Base-by-base conservation (phyloP, 2,888 invertebrate species). In the Limnephilus lunatus region DNA sequence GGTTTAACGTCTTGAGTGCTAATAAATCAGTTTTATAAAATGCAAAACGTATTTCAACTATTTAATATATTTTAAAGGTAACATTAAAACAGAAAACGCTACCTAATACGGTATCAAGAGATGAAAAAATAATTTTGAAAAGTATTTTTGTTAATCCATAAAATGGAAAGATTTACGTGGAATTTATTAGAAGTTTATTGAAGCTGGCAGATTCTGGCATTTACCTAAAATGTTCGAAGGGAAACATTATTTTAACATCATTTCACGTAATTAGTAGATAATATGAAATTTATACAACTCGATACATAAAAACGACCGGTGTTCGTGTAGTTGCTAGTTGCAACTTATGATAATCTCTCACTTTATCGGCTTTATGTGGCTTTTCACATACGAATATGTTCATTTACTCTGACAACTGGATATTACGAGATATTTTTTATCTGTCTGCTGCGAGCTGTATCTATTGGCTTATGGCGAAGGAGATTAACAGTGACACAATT, bases 231-330 rank as follows among this genome's bases (percentile, higher is more conserved):
- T 81, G 80, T 80, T 48, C n/a, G 5, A 80, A 85, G 85, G 68
- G 88, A 31, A 89, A 30, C 81, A 80, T 68, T 68, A 68, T 68
- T 89, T 89, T 89, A n/a, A 19, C 35, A 32, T 89, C 88, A 39
- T 81, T 25, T 85, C 68, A 85, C 19, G 39, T 80, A n/a, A 80
- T 35, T 89, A 89, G 80, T 35, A 25, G 39, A 80, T 89, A 68
- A 68, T 35, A n/a, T 35, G 25, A 32, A 80, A 80, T 80, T 89
- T 89, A 35, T 89, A 35, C 80, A n/a, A 39, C 32, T 39, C n/a
- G 19, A 15, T 19, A 80, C 30, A 80, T 35, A 85, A 39, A 85
- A 85, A 32, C 85, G 11, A 32, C 25, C 35, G 25, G 35, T 85
- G n/a, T 39, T 85, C 39, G 39, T 80, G 32, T 35, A 14, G 80